phyloP scores from a whole-genome alignment of 1,140 invertebrate genomes.

The Gryon sp. region DNA sequence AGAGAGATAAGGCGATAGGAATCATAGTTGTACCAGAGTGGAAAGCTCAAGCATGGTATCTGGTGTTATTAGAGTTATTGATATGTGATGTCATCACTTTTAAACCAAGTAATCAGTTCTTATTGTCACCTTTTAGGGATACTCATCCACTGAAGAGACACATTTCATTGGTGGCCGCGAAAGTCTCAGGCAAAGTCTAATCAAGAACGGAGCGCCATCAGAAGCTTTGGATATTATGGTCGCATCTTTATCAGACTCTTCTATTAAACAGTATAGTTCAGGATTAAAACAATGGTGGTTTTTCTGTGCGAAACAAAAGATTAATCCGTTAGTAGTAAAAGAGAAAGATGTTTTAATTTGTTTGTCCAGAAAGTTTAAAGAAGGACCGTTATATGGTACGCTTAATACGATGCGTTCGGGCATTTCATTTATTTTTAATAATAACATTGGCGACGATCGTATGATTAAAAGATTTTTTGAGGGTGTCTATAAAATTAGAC shows the following conservation, averaged over 20 bases:
- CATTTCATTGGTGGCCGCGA: conserved; percentile 22
- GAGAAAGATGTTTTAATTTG: conserved; percentile 43
- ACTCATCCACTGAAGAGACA: conserved; percentile 14
- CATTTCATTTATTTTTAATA: conserved; percentile 38
- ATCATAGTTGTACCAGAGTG: conserved; percentile 47
- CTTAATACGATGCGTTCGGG: conserved; percentile 48
- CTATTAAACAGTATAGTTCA: conserved; percentile 45
- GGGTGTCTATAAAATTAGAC: conserved; percentile 39
- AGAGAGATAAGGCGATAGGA: conserved; percentile 36
- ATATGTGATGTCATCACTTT: conserved; percentile 25
- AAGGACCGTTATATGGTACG: conserved; percentile 47
- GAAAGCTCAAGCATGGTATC: conserved; percentile 45
- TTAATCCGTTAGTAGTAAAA: conserved; percentile 31
- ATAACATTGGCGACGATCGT: background rate
- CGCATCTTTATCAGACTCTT: conserved; percentile 29
- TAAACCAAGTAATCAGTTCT: conserved; percentile 25
- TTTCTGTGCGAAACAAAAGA: conserved; percentile 60
- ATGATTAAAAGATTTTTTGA: conserved; percentile 32
- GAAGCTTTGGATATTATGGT: conserved; percentile 36
- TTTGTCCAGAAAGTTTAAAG: conserved; percentile 48
- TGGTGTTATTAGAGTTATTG: conserved; percentile 20
- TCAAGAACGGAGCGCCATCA: conserved; percentile 13
- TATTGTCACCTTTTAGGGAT: conserved; percentile 43
- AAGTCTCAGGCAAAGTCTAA: conserved; percentile 33
- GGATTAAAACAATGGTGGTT: conserved; percentile 60